Evolutionary conservation across 2,888 invertebrate genomes (phyloP).

Genomic region (Eulithis prunata): DNA sequence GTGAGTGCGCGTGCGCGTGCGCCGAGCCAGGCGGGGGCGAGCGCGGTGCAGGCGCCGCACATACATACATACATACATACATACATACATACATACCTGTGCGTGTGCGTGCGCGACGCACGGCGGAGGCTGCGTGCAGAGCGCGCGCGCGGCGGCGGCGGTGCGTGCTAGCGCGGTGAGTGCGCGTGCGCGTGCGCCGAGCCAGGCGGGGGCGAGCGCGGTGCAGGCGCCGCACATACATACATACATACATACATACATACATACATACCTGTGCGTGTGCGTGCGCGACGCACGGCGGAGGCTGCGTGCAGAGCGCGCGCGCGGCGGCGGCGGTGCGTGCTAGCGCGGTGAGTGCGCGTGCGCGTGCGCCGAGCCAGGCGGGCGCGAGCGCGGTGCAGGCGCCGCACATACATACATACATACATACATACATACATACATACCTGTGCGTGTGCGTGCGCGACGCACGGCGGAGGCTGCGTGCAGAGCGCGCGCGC

Average conservation of each 20-base stretch:
- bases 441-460: constrained; percentile 68
- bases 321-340: constrained; percentile 85
- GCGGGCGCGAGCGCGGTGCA: constrained; percentile 52
- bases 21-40: constrained; percentile 68
- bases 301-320: constrained; percentile 94
- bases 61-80: too few relatives aligned
- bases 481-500: constrained; percentile 93
- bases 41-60: constrained; percentile 33
- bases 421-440: too few relatives aligned
- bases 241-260: too few relatives aligned
- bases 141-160: constrained; percentile 87
- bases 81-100: too few relatives aligned
- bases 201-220: constrained; percentile 54
- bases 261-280: constrained; percentile 65
- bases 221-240: neutral
- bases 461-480: constrained; percentile 96
- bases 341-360: constrained; percentile 87
- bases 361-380: constrained; percentile 87
- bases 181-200: constrained; percentile 90
- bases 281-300: constrained; percentile 93
- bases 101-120: constrained; percentile 90
- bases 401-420: constrained; percentile 42
- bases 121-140: constrained; percentile 96
- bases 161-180: constrained; percentile 85
- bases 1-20: constrained; percentile 91